A percentile compares a stretch with the other conserved stretches of the same genome.
Conservation (phyloP, 2,888 invertebrate species). For the Apoderus coryli region DNA sequence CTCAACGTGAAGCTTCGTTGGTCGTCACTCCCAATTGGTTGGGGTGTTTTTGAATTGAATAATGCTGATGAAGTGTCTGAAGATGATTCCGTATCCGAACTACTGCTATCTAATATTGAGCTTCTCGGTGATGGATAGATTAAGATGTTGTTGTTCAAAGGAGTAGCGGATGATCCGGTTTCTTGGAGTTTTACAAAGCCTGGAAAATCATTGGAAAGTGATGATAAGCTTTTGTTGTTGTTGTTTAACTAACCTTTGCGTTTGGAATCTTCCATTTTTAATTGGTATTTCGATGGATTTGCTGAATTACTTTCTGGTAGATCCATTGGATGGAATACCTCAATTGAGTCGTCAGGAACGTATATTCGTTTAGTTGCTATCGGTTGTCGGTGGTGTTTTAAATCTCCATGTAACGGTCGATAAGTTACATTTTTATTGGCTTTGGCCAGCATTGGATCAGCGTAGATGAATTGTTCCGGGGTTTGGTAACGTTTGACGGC, state of each 20-base stretch:
- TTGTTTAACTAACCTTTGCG: constrained; percentile 18
- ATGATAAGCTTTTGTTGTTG: too few relatives aligned
- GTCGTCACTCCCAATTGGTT: constrained; percentile 16
- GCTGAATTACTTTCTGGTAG: constrained; percentile 38
- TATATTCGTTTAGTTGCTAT: constrained; percentile 49
- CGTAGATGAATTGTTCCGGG: constrained; percentile 45
- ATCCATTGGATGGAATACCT: constrained; percentile 43
- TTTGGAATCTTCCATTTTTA: constrained; percentile 18
- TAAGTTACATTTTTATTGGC: constrained; percentile 48
- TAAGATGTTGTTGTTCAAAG: constrained; percentile 11
- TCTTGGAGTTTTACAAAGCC: constrained; percentile 38
- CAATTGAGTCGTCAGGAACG: constrained; percentile 53
- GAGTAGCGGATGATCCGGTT: constrained; percentile 5
- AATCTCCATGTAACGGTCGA: constrained; percentile 31
- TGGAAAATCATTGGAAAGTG: too few relatives aligned
- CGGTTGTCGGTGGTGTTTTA: constrained; percentile 34
- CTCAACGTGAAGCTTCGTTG: not conserved
- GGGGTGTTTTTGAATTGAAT: constrained; percentile 15
- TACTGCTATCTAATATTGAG: constrained; percentile 13
- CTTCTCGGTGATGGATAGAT: constrained; percentile 14
- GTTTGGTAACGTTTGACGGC: constrained; percentile 27
- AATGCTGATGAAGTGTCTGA: constrained; percentile 15
- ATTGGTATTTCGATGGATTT: constrained; percentile 12
- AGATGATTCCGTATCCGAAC: constrained; percentile 14
- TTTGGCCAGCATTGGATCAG: constrained; percentile 54